A percentile compares a stretch with the other conserved stretches of the same genome.
phyloP scores from a whole-genome alignment of 2,888 invertebrate genomes.

The Tortricodes alternella region DNA sequence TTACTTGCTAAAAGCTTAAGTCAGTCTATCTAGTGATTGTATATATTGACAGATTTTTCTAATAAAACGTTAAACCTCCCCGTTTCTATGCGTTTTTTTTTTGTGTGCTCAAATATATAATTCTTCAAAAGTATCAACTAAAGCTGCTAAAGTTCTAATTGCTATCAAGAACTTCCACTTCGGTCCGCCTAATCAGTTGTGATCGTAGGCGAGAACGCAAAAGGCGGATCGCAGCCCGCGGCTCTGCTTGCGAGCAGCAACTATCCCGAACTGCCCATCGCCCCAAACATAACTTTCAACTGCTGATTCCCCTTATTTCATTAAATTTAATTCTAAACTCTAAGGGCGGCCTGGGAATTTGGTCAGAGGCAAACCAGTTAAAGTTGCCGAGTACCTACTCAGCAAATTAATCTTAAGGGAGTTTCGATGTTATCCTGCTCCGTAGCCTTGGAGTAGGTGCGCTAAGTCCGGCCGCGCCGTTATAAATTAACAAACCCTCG shows the following conservation, averaged over 20 bases:
- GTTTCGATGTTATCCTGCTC: constrained; percentile 75
- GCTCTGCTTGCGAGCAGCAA: constrained; percentile 40
- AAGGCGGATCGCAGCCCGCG: constrained; percentile 30
- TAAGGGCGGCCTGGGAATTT: constrained; percentile 71
- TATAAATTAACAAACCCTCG: constrained; percentile 79
- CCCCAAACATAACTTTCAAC: constrained; percentile 59
- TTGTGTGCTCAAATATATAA: no score
- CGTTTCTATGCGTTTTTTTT: no score
- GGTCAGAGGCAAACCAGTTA: constrained; percentile 79
- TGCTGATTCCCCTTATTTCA: constrained; percentile 74
- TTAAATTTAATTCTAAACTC: constrained; percentile 80
- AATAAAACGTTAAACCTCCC: no score
- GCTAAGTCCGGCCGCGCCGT: constrained; percentile 69
- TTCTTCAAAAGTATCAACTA: not conserved
- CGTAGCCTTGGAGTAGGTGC: constrained; percentile 58
- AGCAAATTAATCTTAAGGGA: constrained; percentile 82
- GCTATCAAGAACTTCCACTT: not conserved
- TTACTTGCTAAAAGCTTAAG: no score
- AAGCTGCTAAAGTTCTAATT: not conserved
- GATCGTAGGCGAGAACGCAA: constrained; percentile 1
- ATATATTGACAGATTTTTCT: no score
- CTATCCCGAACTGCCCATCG: constrained; percentile 43
- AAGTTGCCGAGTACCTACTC: constrained; percentile 74
- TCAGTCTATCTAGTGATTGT: no score
- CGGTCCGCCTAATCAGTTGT: not conserved